Percentiles rank a stretch among this genome's conserved stretches.
Conservation (phyloP, 2,888 invertebrate genomes). For the Plagiodera versicolora region DNA sequence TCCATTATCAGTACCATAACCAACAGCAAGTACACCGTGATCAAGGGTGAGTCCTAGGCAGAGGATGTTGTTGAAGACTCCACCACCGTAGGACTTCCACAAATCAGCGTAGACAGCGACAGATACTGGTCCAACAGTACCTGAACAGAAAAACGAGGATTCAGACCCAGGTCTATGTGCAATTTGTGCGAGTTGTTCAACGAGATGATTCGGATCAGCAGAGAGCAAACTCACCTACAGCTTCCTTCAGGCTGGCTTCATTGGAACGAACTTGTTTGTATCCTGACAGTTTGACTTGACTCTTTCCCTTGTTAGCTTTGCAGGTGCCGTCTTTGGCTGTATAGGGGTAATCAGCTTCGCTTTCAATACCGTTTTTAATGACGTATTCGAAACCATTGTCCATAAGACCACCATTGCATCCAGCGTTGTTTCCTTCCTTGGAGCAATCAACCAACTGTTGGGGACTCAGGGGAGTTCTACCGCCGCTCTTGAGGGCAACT, state of each 20-base stretch:
- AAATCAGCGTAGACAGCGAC: constrained; percentile 83
- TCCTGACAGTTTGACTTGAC: background rate
- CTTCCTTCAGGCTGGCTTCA: background rate
- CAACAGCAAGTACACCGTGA: constrained; percentile 72
- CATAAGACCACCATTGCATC: constrained; percentile 79
- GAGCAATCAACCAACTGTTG: constrained; percentile 83
- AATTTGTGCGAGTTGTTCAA: no score
- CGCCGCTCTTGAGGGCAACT: constrained; percentile 79
- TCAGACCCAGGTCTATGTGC: no score
- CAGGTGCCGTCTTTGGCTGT: background rate
- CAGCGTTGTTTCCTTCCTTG: constrained; percentile 67
- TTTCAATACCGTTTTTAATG: constrained; percentile 79
- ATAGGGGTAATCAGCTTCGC: constrained; percentile 57
- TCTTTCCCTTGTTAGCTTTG: no score
- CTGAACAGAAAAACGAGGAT: no score
- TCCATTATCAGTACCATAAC: constrained; percentile 26
- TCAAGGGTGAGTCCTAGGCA: constrained; percentile 69
- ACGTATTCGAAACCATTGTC: constrained; percentile 79
- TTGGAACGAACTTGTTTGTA: background rate
- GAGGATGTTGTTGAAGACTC: constrained; percentile 74
- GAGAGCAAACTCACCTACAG: constrained; percentile 24
- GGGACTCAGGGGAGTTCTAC: constrained; percentile 75
- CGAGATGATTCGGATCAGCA: no score
- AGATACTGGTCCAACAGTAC: constrained; percentile 66
- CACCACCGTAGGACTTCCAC: constrained; percentile 80